Percentiles rank a stretch among this genome's conserved stretches.
These are phyloP conservation scores for Panagrolaimus sp. DNA, from an alignment of 1,140 invertebrate genomes.

Conservation along the genomic window DNA sequence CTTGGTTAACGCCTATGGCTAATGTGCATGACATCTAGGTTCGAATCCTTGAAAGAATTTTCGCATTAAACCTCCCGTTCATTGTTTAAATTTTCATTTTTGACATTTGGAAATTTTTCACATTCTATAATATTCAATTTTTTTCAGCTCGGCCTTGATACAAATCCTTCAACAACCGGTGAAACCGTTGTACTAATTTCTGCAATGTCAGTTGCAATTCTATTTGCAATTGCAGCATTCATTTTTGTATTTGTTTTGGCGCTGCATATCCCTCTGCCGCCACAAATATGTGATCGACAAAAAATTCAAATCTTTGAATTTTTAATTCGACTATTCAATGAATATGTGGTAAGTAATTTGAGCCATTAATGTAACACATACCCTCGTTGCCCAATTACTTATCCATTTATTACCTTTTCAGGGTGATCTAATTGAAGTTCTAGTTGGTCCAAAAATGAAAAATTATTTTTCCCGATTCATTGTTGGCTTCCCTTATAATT, in stretches of 20 bases:
- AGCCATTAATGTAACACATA: neutral
- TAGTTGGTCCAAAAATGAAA: constrained; percentile 37
- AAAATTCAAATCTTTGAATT: constrained; percentile 52
- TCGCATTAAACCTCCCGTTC: too few species aligned
- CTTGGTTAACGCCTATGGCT: too few species aligned
- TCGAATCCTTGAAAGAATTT: too few species aligned
- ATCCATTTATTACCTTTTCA: too few species aligned
- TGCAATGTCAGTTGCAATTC: constrained; percentile 31
- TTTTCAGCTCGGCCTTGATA: neutral
- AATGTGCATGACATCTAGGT: too few species aligned
- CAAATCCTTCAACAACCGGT: neutral
- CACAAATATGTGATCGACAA: constrained; percentile 42
- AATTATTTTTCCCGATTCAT: constrained; percentile 48
- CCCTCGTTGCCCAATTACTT: neutral
- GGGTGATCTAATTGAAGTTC: constrained; percentile 46
- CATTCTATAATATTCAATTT: too few species aligned
- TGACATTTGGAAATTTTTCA: too few species aligned
- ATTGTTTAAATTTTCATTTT: too few species aligned
- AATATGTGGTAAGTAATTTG: constrained; percentile 43
- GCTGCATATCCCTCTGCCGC: constrained; percentile 46
- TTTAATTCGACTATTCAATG: constrained; percentile 44
- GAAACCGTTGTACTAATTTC: constrained; percentile 22
- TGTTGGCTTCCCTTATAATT: constrained; percentile 34
- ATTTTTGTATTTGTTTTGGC: constrained; percentile 34
- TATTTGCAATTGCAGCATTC: constrained; percentile 36